Conservation (phyloP, 2,888 invertebrate genomes). For the Rhogogaster chlorosoma region DNA sequence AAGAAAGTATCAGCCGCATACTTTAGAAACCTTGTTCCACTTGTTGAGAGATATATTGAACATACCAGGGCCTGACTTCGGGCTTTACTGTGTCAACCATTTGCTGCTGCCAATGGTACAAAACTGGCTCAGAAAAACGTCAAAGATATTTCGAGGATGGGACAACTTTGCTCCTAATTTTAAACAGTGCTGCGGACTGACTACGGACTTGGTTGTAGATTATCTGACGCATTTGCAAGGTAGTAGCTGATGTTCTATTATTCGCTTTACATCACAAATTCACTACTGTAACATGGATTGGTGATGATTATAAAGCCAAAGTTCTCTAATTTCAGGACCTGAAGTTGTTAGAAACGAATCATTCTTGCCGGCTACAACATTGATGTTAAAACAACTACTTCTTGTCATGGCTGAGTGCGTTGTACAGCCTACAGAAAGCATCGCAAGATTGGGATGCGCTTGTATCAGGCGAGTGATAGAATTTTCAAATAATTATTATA, state of each 20-base stretch:
- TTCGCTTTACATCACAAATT: constrained; percentile 2
- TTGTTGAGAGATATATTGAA: constrained; percentile 88
- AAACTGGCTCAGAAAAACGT: constrained; percentile 90
- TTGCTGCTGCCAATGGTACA: constrained; percentile 95
- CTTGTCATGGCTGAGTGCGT: constrained; percentile 94
- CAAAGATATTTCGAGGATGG: constrained; percentile 86
- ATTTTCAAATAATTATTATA: background rate
- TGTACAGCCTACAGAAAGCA: constrained; percentile 92
- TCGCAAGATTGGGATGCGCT: constrained; percentile 94
- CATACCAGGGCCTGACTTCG: constrained; percentile 93
- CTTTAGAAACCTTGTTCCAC: constrained; percentile 93
- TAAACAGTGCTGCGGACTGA: constrained; percentile 96
- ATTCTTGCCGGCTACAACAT: constrained; percentile 79
- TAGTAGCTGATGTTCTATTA: constrained; percentile 59
- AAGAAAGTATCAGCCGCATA: constrained; percentile 88
- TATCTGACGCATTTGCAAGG: constrained; percentile 89
- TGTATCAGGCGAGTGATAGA: constrained; percentile 84
- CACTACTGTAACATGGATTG: constrained; percentile 1
- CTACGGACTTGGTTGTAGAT: constrained; percentile 94
- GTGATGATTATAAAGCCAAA: constrained; percentile 9
- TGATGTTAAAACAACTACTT: constrained; percentile 92
- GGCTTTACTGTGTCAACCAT: constrained; percentile 95
- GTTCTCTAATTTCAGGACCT: constrained; percentile 61
- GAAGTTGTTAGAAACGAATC: constrained; percentile 69
- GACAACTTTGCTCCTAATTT: constrained; percentile 92